Conservation (phyloP, 2,888 invertebrate species). For the Tenthredo scrophulariae region DNA sequence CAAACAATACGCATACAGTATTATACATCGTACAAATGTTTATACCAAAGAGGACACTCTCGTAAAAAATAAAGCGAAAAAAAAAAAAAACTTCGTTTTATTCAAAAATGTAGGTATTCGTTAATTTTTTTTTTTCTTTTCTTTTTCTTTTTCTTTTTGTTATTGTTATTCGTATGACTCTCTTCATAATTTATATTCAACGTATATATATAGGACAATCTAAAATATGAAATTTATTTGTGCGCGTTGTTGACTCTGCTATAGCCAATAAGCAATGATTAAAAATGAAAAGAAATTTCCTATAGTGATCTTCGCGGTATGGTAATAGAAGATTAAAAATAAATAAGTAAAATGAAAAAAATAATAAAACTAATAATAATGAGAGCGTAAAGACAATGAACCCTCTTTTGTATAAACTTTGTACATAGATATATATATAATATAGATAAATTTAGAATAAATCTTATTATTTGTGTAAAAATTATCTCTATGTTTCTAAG, state of each 20-base stretch:
- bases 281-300: not conserved
- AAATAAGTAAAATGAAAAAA: not conserved
- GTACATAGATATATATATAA: slow-evolving; percentile 1
- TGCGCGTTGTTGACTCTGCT: slow-evolving; percentile 2
- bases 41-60: slow-evolving; percentile 14
- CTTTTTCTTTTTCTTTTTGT: not conserved
- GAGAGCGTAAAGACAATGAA: not conserved
- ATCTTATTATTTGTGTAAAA: slow-evolving; percentile 19
- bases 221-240: slow-evolving; percentile 1
- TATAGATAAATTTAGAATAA: slow-evolving; percentile 25
- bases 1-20: slow-evolving; percentile 65
- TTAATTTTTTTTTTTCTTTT: slow-evolving; percentile 17
- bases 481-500: slow-evolving; percentile 70
- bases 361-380: slow-evolving; percentile 8
- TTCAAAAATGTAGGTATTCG: not conserved
- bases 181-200: not conserved
- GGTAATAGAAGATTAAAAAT: not conserved
- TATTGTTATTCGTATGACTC: not conserved
- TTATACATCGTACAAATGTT: slow-evolving; percentile 37
- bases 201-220: not conserved
- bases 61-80: not conserved
- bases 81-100: not conserved
- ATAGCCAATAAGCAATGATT: not conserved
- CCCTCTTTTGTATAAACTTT: slow-evolving; percentile 25
- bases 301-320: not conserved